Percentiles rank a stretch among this genome's conserved stretches.
These are phyloP conservation scores for Daphoenositta chrysoptera DNA, from an alignment of 2,113 vertebrate genomes.

Conservation along the genomic window DNA sequence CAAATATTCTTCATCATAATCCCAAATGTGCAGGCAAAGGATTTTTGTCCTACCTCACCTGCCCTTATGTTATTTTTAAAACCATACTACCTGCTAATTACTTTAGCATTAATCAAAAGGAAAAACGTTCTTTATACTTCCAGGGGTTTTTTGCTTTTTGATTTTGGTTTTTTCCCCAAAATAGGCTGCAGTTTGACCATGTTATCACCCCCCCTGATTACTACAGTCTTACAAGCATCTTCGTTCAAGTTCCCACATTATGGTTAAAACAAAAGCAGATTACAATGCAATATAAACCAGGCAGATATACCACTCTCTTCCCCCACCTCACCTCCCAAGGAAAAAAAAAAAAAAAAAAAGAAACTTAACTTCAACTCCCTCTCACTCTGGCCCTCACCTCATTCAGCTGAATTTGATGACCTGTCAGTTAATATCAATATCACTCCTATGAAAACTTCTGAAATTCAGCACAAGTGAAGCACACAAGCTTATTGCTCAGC, in stretches of 20 bases:
- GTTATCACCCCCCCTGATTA: background rate
- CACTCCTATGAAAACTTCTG: background rate
- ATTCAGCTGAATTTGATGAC: background rate
- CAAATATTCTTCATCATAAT: background rate
- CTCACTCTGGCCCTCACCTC: background rate
- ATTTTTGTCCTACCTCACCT: background rate
- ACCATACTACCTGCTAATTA: background rate
- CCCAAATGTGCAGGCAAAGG: background rate
- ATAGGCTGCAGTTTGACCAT: background rate
- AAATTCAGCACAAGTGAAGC: background rate
- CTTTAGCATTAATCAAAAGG: background rate
- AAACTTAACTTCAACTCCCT: background rate
- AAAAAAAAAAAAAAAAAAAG: background rate
- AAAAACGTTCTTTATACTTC: background rate
- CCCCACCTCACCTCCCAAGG: rapidly evolving
- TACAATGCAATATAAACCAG: background rate
- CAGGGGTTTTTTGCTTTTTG: rapidly evolving
- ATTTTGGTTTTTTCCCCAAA: background rate
- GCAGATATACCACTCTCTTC: background rate
- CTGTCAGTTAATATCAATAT: background rate
- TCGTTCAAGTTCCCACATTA: background rate
- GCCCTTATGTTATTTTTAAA: background rate
- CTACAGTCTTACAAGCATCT: background rate
- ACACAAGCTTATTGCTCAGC: background rate
- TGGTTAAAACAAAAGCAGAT: background rate